phyloP scores from a whole-genome alignment of 1,140 invertebrate genomes.

The Drosophila quadrilineata region DNA sequence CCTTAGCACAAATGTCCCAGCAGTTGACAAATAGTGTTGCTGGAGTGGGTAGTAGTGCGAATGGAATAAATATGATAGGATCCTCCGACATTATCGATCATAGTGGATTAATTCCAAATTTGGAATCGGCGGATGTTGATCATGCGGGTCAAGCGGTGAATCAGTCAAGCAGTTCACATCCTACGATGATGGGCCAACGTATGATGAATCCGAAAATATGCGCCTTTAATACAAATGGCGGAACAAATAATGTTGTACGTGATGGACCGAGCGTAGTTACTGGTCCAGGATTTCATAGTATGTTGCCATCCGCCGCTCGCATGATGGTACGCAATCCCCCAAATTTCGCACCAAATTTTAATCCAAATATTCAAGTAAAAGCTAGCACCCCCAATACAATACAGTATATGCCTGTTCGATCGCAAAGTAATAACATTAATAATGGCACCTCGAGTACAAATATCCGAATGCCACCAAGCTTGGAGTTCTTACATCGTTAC shows the following conservation, averaged over 20 bases:
- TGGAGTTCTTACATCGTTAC: constrained; percentile 95
- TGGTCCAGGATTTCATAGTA: constrained; percentile 77
- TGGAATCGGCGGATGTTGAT: constrained; percentile 68
- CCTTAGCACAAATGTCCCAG: constrained; percentile 96
- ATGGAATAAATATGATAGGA: constrained; percentile 75
- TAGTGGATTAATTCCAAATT: constrained; percentile 63
- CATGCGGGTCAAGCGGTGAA: constrained; percentile 44
- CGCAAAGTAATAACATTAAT: constrained; percentile 85
- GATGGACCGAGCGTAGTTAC: constrained; percentile 75
- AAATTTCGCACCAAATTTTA: constrained; percentile 69
- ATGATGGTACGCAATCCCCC: constrained; percentile 82
- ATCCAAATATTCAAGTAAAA: constrained; percentile 94
- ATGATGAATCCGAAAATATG: constrained; percentile 81
- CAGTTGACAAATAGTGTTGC: constrained; percentile 89
- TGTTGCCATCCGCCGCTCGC: constrained; percentile 68
- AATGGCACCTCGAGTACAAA: constrained; percentile 35
- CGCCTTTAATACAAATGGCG: constrained; percentile 56
- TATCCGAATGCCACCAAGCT: constrained; percentile 90
- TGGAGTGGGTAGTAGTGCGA: constrained; percentile 82
- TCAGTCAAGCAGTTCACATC: constrained; percentile 53
- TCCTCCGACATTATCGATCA: constrained; percentile 78
- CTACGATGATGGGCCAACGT: constrained; percentile 66
- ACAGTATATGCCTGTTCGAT: constrained; percentile 96
- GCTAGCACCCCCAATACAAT: constrained; percentile 98
- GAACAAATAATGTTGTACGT: constrained; percentile 54